Percentiles rank a stretch among this genome's conserved stretches.
Evolutionary conservation across 2,888 invertebrate species (phyloP).

Genomic region (Tyria jacobaeae): DNA sequence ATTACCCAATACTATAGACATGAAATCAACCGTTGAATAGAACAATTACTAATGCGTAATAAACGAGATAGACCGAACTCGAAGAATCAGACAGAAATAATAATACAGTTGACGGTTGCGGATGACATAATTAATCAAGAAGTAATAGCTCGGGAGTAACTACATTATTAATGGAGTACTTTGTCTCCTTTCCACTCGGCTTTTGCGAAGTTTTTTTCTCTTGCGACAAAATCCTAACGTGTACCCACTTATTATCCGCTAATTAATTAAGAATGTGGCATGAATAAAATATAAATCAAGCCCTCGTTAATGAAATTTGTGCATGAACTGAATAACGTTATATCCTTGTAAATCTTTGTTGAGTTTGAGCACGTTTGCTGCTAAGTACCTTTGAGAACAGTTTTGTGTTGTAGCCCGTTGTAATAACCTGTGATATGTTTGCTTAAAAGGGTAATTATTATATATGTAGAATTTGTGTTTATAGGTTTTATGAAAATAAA

Average conservation of each 20-base stretch:
- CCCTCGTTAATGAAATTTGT: conserved; percentile 47
- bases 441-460: conserved; percentile 26
- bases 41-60: conserved; percentile 42
- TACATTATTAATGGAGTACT: conserved; percentile 57
- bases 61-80: conserved; percentile 33
- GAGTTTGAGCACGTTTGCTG: conserved; percentile 42
- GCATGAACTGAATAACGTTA: conserved; percentile 47
- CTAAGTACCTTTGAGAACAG: conserved; percentile 33
- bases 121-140: conserved; percentile 63
- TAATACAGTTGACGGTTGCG: conserved; percentile 52
- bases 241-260: conserved; percentile 48
- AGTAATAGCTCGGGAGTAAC: conserved; percentile 55
- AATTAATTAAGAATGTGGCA: conserved; percentile 50
- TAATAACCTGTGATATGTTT: conserved; percentile 21
- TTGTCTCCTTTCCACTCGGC: conserved; percentile 30
- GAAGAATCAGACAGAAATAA: conserved; percentile 40
- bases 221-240: conserved; percentile 44
- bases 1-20: conserved; percentile 39
- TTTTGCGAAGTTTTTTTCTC: conserved; percentile 34
- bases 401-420: conserved; percentile 31
- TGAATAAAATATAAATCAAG: conserved; percentile 51
- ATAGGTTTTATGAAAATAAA: background rate
- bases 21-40: conserved; percentile 40
- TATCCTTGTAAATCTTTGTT: conserved; percentile 43
- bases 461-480: background rate